These are phyloP conservation scores for Nothoprocta perdicaria DNA, from an alignment of 2,113 vertebrate species.

Conservation along the genomic window DNA sequence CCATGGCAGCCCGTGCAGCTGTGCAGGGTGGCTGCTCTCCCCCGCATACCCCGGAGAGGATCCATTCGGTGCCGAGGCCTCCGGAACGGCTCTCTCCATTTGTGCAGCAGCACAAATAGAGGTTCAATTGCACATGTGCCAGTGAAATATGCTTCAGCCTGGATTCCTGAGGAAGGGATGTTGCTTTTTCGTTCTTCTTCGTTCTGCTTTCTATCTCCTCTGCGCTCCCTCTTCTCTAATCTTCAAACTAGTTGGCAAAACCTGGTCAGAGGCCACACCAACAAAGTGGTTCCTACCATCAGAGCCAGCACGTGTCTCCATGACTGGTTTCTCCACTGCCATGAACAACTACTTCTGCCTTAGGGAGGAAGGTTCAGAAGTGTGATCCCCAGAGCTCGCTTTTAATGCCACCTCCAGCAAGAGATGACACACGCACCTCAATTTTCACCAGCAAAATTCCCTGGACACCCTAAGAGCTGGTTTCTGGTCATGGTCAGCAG, in stretches of 20 bases:
- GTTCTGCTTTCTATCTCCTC: not conserved
- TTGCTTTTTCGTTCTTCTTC: not conserved
- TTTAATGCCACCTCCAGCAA: not conserved
- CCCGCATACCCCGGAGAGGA: not conserved
- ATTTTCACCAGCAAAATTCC: not conserved
- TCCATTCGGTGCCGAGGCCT: rapidly evolving
- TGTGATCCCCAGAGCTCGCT: not conserved
- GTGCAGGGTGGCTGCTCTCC: not conserved
- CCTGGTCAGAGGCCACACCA: rapidly evolving
- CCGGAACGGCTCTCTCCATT: not conserved
- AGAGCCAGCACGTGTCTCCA: rapidly evolving
- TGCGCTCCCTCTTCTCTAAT: not conserved
- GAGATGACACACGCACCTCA: not conserved
- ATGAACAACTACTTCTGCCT: not conserved
- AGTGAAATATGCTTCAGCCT: not conserved
- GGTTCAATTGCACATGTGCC: rapidly evolving
- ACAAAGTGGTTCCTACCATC: not conserved
- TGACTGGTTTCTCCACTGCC: not conserved
- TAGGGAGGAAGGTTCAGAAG: not conserved
- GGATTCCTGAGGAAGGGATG: not conserved
- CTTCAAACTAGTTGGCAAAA: not conserved
- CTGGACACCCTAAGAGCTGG: not conserved
- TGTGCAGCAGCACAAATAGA: not conserved
- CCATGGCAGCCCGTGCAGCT: not conserved
- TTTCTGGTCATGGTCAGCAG: not conserved